Evolutionary conservation across 2,113 vertebrate species (phyloP).

Genomic region (Corythornis madagascariensis): DNA sequence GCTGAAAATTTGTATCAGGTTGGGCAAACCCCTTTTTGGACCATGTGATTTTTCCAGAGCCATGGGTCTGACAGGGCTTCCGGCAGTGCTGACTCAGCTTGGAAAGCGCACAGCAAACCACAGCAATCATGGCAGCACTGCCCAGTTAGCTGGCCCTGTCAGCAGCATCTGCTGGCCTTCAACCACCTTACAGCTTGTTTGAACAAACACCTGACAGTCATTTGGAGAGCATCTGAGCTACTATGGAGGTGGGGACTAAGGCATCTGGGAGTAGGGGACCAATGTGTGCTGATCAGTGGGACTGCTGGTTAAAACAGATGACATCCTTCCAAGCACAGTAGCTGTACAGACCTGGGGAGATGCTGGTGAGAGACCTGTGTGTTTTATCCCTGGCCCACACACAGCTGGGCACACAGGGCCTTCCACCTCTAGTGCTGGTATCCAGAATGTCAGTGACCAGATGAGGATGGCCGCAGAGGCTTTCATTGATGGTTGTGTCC

Average conservation of each 20-base stretch:
- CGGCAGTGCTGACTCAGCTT: neutral
- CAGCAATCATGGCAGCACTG: neutral
- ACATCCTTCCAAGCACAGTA: neutral
- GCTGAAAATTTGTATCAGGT: neutral
- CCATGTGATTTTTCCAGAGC: neutral
- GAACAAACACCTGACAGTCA: neutral
- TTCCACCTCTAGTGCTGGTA: neutral
- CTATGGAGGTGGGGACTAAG: neutral
- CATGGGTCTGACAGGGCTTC: neutral
- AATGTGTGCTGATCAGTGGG: neutral
- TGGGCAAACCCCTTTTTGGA: neutral
- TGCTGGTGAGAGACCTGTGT: neutral
- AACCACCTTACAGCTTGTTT: neutral
- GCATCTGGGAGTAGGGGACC: neutral
- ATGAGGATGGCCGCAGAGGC: neutral
- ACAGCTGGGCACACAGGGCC: neutral
- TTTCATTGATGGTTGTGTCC: neutral
- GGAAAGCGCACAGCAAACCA: neutral
- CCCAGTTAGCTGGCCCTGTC: too few relatives aligned
- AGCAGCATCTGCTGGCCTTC: neutral
- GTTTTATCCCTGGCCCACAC: fast-evolving
- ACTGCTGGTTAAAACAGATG: neutral
- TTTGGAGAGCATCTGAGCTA: neutral
- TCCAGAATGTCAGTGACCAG: fast-evolving
- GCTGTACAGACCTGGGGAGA: neutral